A percentile compares a stretch with the other conserved stretches of the same genome.
Evolutionary conservation across 2,113 vertebrate species (phyloP).

Genomic region (Channa argus): DNA sequence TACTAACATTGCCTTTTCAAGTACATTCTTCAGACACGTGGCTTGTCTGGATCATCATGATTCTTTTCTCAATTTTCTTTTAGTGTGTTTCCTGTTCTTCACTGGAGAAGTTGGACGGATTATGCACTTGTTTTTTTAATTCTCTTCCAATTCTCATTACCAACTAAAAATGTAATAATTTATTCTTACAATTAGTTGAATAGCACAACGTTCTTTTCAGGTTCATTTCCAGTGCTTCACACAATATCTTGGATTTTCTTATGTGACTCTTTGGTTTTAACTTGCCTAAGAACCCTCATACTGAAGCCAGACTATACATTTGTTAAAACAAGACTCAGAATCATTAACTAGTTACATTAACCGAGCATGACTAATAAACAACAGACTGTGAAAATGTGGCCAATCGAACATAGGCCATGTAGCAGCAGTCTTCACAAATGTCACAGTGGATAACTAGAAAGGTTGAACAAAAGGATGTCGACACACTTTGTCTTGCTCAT

Average conservation of each 20-base stretch:
- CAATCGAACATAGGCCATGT: background rate
- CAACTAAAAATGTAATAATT: too few species aligned
- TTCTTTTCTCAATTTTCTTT: slow-evolving; percentile 15
- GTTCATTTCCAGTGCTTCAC: too few species aligned
- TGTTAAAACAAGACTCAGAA: slow-evolving; percentile 22
- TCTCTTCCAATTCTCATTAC: background rate
- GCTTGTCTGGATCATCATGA: slow-evolving; percentile 43
- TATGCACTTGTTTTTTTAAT: slow-evolving; percentile 8
- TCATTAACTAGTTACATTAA: slow-evolving; percentile 45
- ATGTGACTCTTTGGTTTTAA: background rate
- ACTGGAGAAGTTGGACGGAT: slow-evolving; percentile 9
- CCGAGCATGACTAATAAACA: slow-evolving; percentile 38
- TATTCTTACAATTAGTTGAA: too few species aligned
- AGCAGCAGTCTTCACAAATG: background rate
- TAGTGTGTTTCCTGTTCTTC: slow-evolving; percentile 7
- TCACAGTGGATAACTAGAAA: background rate
- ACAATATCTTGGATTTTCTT: slow-evolving; percentile 3
- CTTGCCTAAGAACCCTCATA: background rate
- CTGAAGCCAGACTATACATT: slow-evolving; percentile 12
- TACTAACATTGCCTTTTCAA: background rate
- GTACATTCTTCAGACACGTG: slow-evolving; percentile 24
- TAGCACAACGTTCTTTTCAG: too few species aligned
- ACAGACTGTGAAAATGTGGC: slow-evolving; percentile 15
- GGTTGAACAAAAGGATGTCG: slow-evolving; percentile 7
- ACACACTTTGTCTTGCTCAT: slow-evolving; percentile 1